phyloP scores from a whole-genome alignment of 2,113 vertebrate species.

The Ceuthmochares aereus region DNA sequence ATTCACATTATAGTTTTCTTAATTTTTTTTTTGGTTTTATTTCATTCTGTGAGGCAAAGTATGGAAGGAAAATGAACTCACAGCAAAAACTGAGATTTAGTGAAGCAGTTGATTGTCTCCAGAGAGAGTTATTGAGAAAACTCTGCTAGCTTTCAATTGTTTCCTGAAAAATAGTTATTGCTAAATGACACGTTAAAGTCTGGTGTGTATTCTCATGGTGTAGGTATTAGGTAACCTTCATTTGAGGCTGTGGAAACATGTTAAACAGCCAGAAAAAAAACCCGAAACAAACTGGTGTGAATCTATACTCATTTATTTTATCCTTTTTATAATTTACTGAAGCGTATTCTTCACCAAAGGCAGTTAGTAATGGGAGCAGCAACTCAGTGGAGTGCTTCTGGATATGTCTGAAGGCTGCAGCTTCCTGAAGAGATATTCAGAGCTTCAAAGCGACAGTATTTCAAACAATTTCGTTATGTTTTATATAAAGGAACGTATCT shows the following conservation, averaged over 20 bases:
- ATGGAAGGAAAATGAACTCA: conserved; percentile 48
- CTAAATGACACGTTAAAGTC: conserved; percentile 60
- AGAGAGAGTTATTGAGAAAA: conserved; percentile 61
- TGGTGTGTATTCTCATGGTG: conserved; percentile 24
- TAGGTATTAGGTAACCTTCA: not conserved
- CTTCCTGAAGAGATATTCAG: not conserved
- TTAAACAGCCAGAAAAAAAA: conserved; percentile 15
- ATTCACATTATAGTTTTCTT: not conserved
- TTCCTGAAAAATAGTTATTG: conserved; percentile 71
- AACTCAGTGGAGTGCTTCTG: not conserved
- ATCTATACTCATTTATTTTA: not conserved
- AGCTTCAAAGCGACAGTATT: not conserved
- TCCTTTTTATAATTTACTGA: not conserved
- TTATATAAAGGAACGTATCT: not conserved
- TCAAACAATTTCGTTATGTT: not conserved
- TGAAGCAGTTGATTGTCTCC: conserved; percentile 59
- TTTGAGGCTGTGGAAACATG: conserved; percentile 39
- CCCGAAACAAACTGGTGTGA: not conserved
- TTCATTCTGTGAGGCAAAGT: not conserved
- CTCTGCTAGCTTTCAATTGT: conserved; percentile 66
- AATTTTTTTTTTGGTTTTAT: not conserved
- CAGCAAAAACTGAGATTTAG: conserved; percentile 51
- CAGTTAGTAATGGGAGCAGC: not conserved
- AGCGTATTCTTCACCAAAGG: not conserved
- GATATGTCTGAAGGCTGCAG: not conserved